These are phyloP conservation scores for Pimephales promelas DNA, from an alignment of 2,113 vertebrate genomes.

Conservation along the genomic window DNA sequence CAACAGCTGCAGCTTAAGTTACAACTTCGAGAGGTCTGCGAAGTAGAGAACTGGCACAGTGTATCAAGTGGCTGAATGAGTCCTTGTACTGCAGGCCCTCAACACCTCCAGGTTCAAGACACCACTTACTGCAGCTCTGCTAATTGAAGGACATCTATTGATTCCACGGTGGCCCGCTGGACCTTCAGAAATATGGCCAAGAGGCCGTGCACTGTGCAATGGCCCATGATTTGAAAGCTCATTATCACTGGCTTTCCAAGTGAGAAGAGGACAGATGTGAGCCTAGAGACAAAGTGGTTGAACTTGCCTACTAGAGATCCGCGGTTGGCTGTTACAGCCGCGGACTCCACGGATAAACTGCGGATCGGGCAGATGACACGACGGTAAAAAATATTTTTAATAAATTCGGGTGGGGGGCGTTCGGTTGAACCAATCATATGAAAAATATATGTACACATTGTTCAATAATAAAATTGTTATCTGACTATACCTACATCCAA, in stretches of 20 bases:
- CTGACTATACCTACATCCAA: no score
- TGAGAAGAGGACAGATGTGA: constrained; percentile 50
- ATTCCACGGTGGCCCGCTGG: constrained; percentile 31
- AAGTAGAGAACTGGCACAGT: background rate
- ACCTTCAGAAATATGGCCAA: constrained; percentile 35
- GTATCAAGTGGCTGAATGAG: constrained; percentile 1
- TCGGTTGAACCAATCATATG: no score
- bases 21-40: background rate
- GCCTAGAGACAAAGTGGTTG: background rate
- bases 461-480: no score
- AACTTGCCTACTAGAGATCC: constrained; percentile 24
- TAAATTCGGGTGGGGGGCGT: no score
- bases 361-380: no score
- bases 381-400: no score
- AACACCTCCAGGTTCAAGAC: constrained; percentile 21
- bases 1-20: background rate
- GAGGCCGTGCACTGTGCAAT: constrained; percentile 19
- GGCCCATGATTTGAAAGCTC: constrained; percentile 52
- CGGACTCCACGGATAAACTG: no score
- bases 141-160: constrained; percentile 48
- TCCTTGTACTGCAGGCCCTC: background rate
- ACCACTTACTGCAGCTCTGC: constrained; percentile 53
- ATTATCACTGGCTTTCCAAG: constrained; percentile 60
- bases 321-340: no score
- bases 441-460: no score